Percentiles rank a stretch among this genome's conserved stretches.
phyloP scores from a whole-genome alignment of 2,888 invertebrate species.

The Sarcophaga caerulescens region DNA sequence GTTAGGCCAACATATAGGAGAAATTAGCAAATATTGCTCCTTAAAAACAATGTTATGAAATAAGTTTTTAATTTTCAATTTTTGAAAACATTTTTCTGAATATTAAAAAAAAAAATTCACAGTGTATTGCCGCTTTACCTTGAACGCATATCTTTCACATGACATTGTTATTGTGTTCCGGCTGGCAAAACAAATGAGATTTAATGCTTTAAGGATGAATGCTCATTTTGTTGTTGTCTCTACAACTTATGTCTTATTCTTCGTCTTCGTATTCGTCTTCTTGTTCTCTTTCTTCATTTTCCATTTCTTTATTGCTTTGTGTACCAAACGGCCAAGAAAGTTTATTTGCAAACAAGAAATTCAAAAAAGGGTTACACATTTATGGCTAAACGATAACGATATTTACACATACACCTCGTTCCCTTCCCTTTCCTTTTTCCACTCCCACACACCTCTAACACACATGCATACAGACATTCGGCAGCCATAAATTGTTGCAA shows the following conservation, averaged over 20 bases:
- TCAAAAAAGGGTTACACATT: conserved; percentile 63
- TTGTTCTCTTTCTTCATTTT: too few species aligned
- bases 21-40: too few species aligned
- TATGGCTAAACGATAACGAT: conserved; percentile 58
- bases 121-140: neutral
- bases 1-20: too few species aligned
- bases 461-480: conserved; percentile 13
- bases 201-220: conserved; percentile 77
- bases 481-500: conserved; percentile 51
- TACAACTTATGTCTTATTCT: neutral
- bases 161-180: conserved; percentile 70
- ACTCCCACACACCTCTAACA: neutral
- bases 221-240: conserved; percentile 50
- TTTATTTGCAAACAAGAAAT: conserved; percentile 6
- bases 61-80: too few species aligned
- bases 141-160: too few species aligned
- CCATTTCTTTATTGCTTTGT: neutral
- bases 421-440: neutral
- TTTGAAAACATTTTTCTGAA: too few species aligned
- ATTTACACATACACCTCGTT: conserved; percentile 15
- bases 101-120: too few species aligned
- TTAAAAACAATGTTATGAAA: too few species aligned
- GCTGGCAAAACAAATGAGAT: conserved; percentile 80
- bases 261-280: too few species aligned
- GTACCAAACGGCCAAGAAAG: neutral